Conservation (phyloP, 64 coral and sea anemone species). For the Anthopleura sola region DNA sequence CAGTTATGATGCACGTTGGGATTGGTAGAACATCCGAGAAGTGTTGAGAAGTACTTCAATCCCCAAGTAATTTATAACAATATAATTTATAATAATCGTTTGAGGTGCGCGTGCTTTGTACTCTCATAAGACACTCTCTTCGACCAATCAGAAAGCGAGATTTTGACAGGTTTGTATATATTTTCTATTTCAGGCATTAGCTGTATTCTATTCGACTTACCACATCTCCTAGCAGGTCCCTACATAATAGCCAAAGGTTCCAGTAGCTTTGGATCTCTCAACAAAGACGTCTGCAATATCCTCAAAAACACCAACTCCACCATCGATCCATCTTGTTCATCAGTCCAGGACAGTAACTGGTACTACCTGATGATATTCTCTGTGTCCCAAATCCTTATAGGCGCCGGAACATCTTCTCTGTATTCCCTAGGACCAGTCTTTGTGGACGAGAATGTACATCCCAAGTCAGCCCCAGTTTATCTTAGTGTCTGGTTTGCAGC, state of each 20-base stretch:
- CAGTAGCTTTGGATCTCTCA: not conserved
- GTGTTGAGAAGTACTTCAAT: too few relatives aligned
- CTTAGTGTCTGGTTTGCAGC: conserved; percentile 56
- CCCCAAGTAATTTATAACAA: too few relatives aligned
- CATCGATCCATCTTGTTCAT: conserved; percentile 16
- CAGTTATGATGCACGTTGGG: too few relatives aligned
- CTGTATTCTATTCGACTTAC: conserved; percentile 2
- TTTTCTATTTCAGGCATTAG: conserved; percentile 3
- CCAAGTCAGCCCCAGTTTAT: conserved; percentile 69
- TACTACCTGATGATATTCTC: conserved; percentile 65
- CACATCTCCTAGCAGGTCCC: conserved; percentile 6
- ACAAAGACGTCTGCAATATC: not conserved
- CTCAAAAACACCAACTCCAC: not conserved
- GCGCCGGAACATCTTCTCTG: conserved; percentile 72
- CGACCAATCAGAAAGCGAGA: too few relatives aligned
- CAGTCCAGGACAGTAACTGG: conserved; percentile 29
- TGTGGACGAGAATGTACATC: conserved; percentile 92
- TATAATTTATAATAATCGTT: too few relatives aligned
- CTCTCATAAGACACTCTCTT: too few relatives aligned
- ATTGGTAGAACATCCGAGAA: too few relatives aligned
- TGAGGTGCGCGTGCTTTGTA: too few relatives aligned
- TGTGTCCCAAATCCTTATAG: conserved; percentile 79
- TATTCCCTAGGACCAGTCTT: conserved; percentile 87
- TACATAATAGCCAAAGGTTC: not conserved
- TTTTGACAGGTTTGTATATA: not conserved